A percentile compares a stretch with the other conserved stretches of the same genome.
Conservation (phyloP, 2,113 vertebrate species). For the Rhinichthys klamathensis region DNA sequence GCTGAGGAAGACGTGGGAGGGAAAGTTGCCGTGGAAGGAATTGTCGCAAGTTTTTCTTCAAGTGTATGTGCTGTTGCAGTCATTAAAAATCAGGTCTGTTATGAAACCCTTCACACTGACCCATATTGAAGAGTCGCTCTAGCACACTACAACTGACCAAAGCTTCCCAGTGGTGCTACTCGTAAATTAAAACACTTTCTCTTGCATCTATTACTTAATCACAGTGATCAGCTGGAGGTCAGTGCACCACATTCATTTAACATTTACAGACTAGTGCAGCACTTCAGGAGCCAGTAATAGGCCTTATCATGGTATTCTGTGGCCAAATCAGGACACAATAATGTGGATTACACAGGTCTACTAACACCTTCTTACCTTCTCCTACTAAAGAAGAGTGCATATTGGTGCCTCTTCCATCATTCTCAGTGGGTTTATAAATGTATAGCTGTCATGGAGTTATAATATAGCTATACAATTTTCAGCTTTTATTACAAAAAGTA, state of each 20-base stretch:
- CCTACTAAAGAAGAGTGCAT: neutral
- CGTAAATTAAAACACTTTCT: neutral
- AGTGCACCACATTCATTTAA: neutral
- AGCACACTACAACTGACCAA: constrained; percentile 7
- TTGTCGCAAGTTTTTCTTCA: constrained; percentile 8
- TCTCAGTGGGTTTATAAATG: neutral
- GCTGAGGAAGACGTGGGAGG: neutral
- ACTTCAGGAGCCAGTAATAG: neutral
- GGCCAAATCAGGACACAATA: neutral
- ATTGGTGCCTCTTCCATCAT: neutral
- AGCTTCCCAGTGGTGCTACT: constrained; percentile 3
- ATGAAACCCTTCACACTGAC: constrained; percentile 42
- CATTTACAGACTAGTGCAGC: neutral
- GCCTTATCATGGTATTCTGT: neutral
- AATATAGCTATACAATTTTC: neutral
- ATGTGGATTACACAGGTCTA: neutral
- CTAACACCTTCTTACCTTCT: too few species aligned
- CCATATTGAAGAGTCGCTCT: constrained; percentile 17
- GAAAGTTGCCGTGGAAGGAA: neutral
- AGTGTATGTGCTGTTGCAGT: neutral
- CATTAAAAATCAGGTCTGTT: constrained; percentile 15
- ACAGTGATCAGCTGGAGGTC: neutral
- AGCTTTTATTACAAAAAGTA: neutral
- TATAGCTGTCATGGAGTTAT: neutral
- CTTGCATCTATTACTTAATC: neutral